These are phyloP conservation scores for Dermatemys mawii DNA, from an alignment of 2,113 vertebrate genomes.

Conservation along the genomic window DNA sequence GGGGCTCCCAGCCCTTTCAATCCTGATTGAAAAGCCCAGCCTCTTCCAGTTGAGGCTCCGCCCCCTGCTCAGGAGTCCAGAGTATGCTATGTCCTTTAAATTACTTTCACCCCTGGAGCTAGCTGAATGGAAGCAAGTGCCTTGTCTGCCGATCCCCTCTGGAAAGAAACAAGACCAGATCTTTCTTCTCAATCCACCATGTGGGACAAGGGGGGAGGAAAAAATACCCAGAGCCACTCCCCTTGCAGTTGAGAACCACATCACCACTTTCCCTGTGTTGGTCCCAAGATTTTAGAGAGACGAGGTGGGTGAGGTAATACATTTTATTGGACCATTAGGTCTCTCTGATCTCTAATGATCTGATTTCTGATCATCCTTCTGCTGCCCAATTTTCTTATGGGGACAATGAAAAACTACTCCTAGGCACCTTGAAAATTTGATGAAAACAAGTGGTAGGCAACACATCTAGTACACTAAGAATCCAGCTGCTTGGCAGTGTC, in stretches of 20 bases:
- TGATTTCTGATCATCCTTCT: not conserved
- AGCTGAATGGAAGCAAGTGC: not conserved
- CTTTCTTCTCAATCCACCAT: not conserved
- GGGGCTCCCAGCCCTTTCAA: no score
- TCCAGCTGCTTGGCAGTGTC: not conserved
- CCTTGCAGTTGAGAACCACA: not conserved
- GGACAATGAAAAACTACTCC: fast-evolving
- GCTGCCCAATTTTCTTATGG: not conserved
- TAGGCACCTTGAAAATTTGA: not conserved
- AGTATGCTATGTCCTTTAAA: no score
- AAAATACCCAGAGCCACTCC: not conserved
- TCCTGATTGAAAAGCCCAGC: no score
- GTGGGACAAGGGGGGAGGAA: not conserved
- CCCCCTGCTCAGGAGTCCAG: no score
- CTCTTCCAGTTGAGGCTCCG: no score
- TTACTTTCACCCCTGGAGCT: no score
- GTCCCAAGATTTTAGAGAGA: not conserved
- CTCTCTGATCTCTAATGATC: not conserved
- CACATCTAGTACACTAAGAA: not conserved
- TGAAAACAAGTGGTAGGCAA: fast-evolving
- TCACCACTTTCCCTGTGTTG: no score
- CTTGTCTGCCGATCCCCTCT: not conserved
- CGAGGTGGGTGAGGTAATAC: not conserved
- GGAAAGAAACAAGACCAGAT: not conserved
- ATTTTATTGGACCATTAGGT: not conserved